Conservation (phyloP, 2,797 vertebrate genomes). For the Acanthurus leucopareius region DNA sequence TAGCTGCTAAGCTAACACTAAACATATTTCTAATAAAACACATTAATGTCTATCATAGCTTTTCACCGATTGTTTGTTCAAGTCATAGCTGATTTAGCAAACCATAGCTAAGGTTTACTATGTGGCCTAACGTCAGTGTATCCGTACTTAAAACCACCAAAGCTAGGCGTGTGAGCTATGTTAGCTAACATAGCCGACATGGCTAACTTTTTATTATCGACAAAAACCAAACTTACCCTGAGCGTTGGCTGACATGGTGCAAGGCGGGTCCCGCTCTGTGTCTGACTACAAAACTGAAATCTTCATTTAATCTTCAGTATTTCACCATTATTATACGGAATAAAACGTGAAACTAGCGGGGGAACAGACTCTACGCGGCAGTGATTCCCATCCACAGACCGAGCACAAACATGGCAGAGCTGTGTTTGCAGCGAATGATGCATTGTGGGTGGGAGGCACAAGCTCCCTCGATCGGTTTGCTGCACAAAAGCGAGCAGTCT, state of each 20-base stretch:
- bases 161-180: constrained; percentile 9
- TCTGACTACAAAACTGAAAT: constrained; percentile 46
- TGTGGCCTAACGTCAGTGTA: constrained; percentile 37
- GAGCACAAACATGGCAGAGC: constrained; percentile 78
- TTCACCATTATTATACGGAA: constrained; percentile 14
- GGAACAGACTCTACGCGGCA: constrained; percentile 38
- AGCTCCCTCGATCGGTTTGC: constrained; percentile 24
- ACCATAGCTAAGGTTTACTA: fast-evolving
- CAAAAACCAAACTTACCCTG: constrained; percentile 76
- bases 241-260: constrained; percentile 82
- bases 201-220: constrained; percentile 49
- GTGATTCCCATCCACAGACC: constrained; percentile 29
- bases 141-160: background rate
- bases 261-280: constrained; percentile 60
- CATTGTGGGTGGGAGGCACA: constrained; percentile 75
- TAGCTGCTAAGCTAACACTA: background rate
- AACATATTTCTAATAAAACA: background rate
- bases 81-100: background rate
- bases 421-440: constrained; percentile 58
- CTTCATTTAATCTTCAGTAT: constrained; percentile 68
- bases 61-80: no score
- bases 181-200: constrained; percentile 29
- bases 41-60: no score
- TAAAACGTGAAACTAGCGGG: background rate
- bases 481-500: background rate